These are phyloP conservation scores for Eumaeus atala DNA, from an alignment of 1,140 invertebrate species.

Conservation along the genomic window DNA sequence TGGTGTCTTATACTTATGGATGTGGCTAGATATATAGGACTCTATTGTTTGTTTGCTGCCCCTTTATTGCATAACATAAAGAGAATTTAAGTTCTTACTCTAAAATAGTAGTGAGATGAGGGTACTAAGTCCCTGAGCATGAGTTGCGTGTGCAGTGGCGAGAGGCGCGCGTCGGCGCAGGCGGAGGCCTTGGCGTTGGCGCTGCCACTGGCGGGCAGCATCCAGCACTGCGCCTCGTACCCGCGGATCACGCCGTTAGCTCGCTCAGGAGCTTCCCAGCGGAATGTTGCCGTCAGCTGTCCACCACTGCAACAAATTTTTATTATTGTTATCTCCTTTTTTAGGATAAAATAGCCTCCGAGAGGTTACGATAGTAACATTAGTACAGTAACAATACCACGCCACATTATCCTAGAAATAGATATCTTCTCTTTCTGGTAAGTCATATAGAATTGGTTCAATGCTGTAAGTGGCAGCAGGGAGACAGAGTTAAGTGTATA, in stretches of 20 bases:
- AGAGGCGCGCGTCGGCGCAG: constrained; percentile 50
- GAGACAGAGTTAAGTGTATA: too few relatives aligned
- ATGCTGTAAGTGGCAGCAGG: too few relatives aligned
- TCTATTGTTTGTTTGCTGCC: too few relatives aligned
- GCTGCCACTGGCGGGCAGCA: constrained; percentile 73
- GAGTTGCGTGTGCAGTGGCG: constrained; percentile 70
- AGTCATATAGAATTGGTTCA: too few relatives aligned
- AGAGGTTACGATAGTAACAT: too few relatives aligned
- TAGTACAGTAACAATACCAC: too few relatives aligned
- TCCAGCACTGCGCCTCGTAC: constrained; percentile 84
- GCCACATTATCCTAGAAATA: too few relatives aligned
- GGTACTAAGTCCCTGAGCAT: constrained; percentile 74
- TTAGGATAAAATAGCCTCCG: too few relatives aligned
- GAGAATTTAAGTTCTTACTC: constrained; percentile 62
- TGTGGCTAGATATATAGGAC: too few relatives aligned
- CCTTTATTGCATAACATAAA: too few relatives aligned
- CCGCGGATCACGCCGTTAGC: constrained; percentile 84
- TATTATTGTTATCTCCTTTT: not conserved
- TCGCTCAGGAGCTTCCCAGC: constrained; percentile 84
- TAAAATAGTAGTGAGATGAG: constrained; percentile 83
- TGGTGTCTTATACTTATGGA: too few relatives aligned
- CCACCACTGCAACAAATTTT: constrained; percentile 58
- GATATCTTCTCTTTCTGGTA: too few relatives aligned
- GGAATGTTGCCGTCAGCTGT: constrained; percentile 75
- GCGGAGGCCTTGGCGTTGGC: constrained; percentile 34